Base-by-base conservation (phyloP, 2,888 invertebrate genomes). In the Axea sp. region DNA sequence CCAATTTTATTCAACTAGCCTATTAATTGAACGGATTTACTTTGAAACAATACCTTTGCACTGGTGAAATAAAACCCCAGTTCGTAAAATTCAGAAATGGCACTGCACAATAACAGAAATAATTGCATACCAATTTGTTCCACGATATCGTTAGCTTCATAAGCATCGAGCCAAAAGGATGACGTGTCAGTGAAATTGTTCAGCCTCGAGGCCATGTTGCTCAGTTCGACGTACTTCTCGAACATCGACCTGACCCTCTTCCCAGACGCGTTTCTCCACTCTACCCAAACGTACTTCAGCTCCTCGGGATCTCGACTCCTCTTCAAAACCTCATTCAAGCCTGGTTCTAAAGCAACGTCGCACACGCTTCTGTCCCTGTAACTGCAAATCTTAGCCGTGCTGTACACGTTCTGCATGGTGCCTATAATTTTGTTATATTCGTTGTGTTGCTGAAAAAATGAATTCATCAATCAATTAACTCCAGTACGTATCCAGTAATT, bases 191-290 rank as follows among this genome's bases (percentile, higher is more conserved):
- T 67, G 69, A 83, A 88, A 43, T 88, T 84, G 73, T 88, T 87
- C 12, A 85, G 76, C 12, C 45, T 79, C 0, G 88, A 88, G 7
- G 84, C 88, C 59, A 81, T 74, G 53, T 88, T 89, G 37, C 85
- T 84, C 2, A 88, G 62, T 22, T 86, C 80, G 0, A 88, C 85
- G 53, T 88, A 86, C 55, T 79, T 79, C 1, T 78, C 74, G 43
- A 82, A 89, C 26, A 84, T 65, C 0, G 84, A 75, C 35, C 84
- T 90, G 0, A 92, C 90, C 57, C 90, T 90, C 1, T 93, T 91
- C 0, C 93, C 94, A 1, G 91, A 90, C 0, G 93, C 93, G 17
- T 90, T 92, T 77, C 96, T 91, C 94, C 95, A 97, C 80, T 93
- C 91, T 2, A 91, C 84, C 96, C 96, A 97, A 1, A 92, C 89